phyloP scores from a whole-genome alignment of 1,140 invertebrate genomes.

The Leguminivora glycinivorella region DNA sequence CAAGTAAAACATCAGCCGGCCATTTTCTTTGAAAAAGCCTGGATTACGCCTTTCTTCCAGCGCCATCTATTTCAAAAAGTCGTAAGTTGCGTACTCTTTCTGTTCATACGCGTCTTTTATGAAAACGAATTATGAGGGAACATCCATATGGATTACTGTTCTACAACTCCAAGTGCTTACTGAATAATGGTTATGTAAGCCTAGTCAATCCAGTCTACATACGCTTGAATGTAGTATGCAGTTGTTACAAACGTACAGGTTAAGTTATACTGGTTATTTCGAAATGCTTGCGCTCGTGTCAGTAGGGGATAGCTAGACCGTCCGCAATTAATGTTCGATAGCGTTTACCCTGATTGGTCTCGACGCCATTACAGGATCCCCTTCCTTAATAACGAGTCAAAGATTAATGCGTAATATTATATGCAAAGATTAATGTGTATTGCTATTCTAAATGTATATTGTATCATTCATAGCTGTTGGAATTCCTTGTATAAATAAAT shows the following conservation, averaged over 20 bases:
- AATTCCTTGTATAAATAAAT: no score
- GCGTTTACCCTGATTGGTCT: slow-evolving; percentile 45
- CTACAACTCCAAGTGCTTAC: not conserved
- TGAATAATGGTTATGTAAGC: not conserved
- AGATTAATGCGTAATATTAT: slow-evolving; percentile 10
- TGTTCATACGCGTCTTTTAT: not conserved
- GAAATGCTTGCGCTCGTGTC: slow-evolving; percentile 28
- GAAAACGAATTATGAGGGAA: not conserved
- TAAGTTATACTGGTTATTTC: not conserved
- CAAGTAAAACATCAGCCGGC: not conserved
- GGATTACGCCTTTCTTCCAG: not conserved
- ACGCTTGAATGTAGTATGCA: not conserved
- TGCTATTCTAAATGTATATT: no score
- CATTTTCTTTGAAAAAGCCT: not conserved
- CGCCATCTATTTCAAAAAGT: not conserved
- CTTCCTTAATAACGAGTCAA: slow-evolving; percentile 8
- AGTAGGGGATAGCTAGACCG: slow-evolving; percentile 11
- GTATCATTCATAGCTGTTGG: no score
- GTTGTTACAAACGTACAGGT: not conserved
- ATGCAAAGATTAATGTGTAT: no score
- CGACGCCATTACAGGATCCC: slow-evolving; percentile 11
- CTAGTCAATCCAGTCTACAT: not conserved
- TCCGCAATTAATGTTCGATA: slow-evolving; percentile 53
- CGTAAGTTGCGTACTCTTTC: not conserved
- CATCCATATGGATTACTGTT: slow-evolving; percentile 11